Evolutionary conservation across 1,140 invertebrate species (phyloP), one percentile per base, ranked within the genome.

Genomic region (Popillia japonica): DNA sequence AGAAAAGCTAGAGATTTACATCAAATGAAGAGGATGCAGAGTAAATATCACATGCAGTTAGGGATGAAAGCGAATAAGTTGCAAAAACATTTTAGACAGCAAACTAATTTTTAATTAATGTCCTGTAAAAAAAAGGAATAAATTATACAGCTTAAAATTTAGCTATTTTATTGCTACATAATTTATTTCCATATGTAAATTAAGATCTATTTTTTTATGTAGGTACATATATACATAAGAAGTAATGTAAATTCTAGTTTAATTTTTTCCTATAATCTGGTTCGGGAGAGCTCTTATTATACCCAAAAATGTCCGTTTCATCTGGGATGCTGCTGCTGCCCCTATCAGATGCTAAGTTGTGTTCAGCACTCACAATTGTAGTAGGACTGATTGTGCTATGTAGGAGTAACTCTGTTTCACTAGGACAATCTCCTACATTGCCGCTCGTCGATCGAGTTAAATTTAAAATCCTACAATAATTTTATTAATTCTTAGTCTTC

Each of bases 21-120:
- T 78, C 94, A 93, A 80, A 93, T 98, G 92, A 93, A 95, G 82
- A 90, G 92, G 80, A 87, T 96, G n/a, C 93, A 96, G 80, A 89
- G 92, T 0, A 96, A 94, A 86, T 93, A 92, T 86, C 88, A 89
- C 48, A 92, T 94, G 85, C 92, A 94, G 83, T 85, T 98, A 40
- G 93, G 95, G 22, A 85, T 94, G 10, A 96, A 95, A 85, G 92
- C 91, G 3, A 98, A 99, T 84, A 96, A 96, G 86, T 87, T 96
- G 72, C 96, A 97, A 86, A 91, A 89, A 77, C 92, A 97, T 88
- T 96, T 93, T 86, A 90, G 95, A 80, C 88, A 87, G 76, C 95
- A 96, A 90, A 91, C 95, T 75, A 91, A 93, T 80, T 95, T 94
- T 84, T 96, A 93, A 82, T 81, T 44, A 64, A 73, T 77, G 8